Conservation (phyloP, 1,140 invertebrate genomes). For the Aphidius gifuensis region DNA sequence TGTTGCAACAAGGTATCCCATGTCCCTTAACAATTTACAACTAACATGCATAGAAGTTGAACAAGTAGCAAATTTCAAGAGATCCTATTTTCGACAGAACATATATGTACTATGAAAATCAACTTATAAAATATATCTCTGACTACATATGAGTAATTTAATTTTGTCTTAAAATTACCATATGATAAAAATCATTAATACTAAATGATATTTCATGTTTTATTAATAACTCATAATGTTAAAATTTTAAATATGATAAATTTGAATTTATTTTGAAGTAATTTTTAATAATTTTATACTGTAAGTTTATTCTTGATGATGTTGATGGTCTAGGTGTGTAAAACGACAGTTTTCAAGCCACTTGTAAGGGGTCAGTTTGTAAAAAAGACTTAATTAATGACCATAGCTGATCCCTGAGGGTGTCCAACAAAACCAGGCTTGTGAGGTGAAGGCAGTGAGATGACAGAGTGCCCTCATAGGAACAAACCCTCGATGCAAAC, state of each 20-base stretch:
- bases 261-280: no score
- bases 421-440: conserved; percentile 41
- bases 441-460: conserved; percentile 49
- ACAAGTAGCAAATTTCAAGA: background rate
- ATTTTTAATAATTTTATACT: no score
- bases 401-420: conserved; percentile 45
- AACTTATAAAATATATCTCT: no score
- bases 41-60: conserved; percentile 38
- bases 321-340: no score
- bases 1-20: conserved; percentile 36
- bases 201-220: no score
- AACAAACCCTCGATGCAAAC: conserved; percentile 56
- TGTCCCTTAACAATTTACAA: conserved; percentile 47
- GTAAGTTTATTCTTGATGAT: no score
- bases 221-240: no score
- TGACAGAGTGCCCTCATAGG: conserved; percentile 56
- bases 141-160: no score
- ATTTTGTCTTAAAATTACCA: no score
- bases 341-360: conserved; percentile 37
- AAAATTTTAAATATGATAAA: no score
- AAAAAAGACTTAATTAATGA: conserved; percentile 58
- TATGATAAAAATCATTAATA: no score
- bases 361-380: conserved; percentile 51
- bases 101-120: no score
- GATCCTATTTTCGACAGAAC: conserved; percentile 9